Base-by-base conservation (phyloP, 1,140 invertebrate genomes). In the Hormaphis cornu region DNA sequence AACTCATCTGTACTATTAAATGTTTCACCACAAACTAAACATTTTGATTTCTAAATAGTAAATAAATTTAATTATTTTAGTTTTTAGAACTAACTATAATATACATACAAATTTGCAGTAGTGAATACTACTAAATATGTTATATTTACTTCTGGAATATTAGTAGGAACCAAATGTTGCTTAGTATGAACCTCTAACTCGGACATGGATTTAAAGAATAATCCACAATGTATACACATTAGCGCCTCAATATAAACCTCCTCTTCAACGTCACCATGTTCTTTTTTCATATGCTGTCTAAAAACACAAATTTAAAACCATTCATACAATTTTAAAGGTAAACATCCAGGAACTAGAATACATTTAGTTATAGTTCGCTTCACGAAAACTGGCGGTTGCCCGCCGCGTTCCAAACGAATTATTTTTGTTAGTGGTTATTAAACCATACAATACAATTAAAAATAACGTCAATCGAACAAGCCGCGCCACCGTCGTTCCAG, bases 221-320 rank as follows among this genome's bases (percentile, higher is more conserved):
- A 86, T 30, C 87, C 87, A 76, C 88, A 89, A 37, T 87, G 86
- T 74, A 85, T 87, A 75, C 88, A 90, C 69, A 85, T 81, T 71
- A 87, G 85, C 75, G 77, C 78, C 70, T 79, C 74, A 73, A 82
- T 73, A 74, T 79, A 79, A 73, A 81, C 81, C 69, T 78, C 74
- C 59, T 76, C 75, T 35, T 66, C 72, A 79, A 14, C 14, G 18
- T 46, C 70, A 83, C 82, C 53, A 81, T 77, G 74, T 83, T 83
- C 12, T 50, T 66, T 66, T 66, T 66, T 66, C 61, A 66, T 50
- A 74, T 81, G 80, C 77, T 81, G 69, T 20, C 70, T 54, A 48
- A 16, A 56, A 12, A 35, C 9, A 26, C 12, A 44, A 59, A 24
- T 12, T 54, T 28, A 14, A 16, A 24, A 8, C 0, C 4, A 30